Evolutionary conservation across 2,113 vertebrate genomes (phyloP), one percentile per base, ranked within the genome.

Genomic region (Sander lucioperca): DNA sequence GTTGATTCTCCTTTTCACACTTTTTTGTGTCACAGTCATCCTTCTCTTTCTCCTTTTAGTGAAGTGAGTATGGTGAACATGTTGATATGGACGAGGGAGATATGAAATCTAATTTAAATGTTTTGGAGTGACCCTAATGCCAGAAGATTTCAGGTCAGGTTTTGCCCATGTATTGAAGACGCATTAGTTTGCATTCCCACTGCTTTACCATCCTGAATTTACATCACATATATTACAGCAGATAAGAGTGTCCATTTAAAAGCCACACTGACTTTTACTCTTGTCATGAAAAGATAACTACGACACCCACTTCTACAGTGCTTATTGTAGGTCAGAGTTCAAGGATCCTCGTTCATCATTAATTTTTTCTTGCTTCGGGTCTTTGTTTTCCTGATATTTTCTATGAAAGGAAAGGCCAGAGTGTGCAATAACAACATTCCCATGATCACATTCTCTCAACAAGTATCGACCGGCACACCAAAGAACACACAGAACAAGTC

Each of bases 391-490:
- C 53, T 53, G 72, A 81, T 73, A 25, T 50, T 88, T 71, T 51
- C 59, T 74, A 56, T 27, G 51, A 79, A 72, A 30, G 21, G 30
- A 48, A 72, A 72, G n/a, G 47, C 23, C 65, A 80, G 25, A 43
- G 56, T 69, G 47, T 53, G 13, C 68, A 74, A 80, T 56, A 63
- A 77, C 57, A 73, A 80, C 61, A 76, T 87, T 89, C 82, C 74
- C 21, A 2, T 58, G 75, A 76, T 82, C 45, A 65, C 81, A 86
- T 91, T 88, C 82, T 85, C 88, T 83, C 85, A 86, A 81, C 90
- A 91, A 85, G 88, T 79, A 84, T 58, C 57, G 82, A 91, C 86
- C 56, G 65, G 89, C 56, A 21, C 23, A 76, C 56, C 18, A 47
- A 70, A 27, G 63, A 30, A 48, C 58, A 75, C 39, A 80, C 16